Percentiles rank a stretch among this genome's conserved stretches.
These are phyloP conservation scores for Pomatorhinus ruficollis DNA, from an alignment of 2,113 vertebrate genomes.

Conservation along the genomic window DNA sequence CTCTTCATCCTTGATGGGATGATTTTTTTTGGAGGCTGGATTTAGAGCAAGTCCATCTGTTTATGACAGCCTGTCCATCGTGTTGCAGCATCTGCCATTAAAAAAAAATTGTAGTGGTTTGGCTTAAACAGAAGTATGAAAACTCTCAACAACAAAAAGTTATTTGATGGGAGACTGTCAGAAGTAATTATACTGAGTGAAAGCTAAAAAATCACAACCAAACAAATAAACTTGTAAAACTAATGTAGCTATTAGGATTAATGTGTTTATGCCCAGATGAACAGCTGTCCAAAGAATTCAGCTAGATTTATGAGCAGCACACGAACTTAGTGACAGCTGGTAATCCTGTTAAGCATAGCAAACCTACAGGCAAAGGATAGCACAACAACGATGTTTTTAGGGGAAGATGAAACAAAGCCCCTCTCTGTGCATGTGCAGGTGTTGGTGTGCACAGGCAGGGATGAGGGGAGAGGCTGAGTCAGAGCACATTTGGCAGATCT, in stretches of 20 bases:
- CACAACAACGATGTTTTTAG: background rate
- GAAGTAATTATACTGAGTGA: background rate
- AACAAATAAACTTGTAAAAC: constrained; percentile 24
- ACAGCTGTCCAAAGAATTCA: constrained; percentile 54
- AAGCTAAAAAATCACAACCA: constrained; percentile 13
- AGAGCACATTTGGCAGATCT: background rate
- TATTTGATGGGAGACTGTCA: background rate
- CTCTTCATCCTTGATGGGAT: background rate
- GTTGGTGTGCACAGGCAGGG: rapidly evolving
- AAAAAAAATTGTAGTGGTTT: background rate
- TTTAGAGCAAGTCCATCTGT: constrained; percentile 22
- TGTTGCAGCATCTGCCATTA: background rate
- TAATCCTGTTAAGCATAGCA: constrained; percentile 13
- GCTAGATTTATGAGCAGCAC: background rate
- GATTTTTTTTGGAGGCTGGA: background rate
- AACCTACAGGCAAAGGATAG: constrained; percentile 17
- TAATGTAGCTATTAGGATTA: constrained; percentile 21
- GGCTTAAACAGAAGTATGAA: background rate
- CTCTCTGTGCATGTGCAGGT: background rate
- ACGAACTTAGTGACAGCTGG: constrained; percentile 46
- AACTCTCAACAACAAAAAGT: background rate
- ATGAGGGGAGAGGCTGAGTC: background rate
- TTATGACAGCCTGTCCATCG: constrained; percentile 3
- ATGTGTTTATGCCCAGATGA: constrained; percentile 57
- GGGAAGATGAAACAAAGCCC: background rate